Evolutionary conservation across 1,140 invertebrate genomes (phyloP).

Genomic region (Zeugodacus cucurbitae): DNA sequence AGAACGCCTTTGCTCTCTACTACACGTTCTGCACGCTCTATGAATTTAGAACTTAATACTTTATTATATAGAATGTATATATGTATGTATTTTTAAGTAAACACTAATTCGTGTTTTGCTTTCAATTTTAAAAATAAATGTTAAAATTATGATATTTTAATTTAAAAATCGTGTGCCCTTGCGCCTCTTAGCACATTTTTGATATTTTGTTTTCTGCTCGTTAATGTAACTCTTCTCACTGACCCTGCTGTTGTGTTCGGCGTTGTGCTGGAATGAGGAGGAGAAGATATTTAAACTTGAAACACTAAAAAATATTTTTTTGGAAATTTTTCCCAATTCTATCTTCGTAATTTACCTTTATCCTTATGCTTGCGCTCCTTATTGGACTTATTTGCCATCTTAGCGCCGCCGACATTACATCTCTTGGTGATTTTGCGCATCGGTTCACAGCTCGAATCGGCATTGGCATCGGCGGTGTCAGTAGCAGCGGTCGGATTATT

Average conservation of each 20-base stretch:
- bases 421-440: conserved; percentile 75
- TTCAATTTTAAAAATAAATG: conserved; percentile 1
- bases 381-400: conserved; percentile 32
- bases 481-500: not conserved
- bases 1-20: not conserved
- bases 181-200: not conserved
- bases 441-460: conserved; percentile 70
- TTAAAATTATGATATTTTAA: conserved; percentile 2
- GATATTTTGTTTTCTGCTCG: not conserved
- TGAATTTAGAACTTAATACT: not conserved
- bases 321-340: too few species aligned
- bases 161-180: not conserved
- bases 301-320: too few species aligned
- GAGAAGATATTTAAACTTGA: too few species aligned
- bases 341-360: conserved; percentile 50
- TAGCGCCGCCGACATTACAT: conserved; percentile 69
- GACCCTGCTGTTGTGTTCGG: conserved; percentile 9
- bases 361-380: conserved; percentile 63
- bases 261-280: conserved; percentile 37
- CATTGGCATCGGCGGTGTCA: not conserved
- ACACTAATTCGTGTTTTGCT: not conserved
- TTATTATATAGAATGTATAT: not conserved
- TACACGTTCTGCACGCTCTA: not conserved
- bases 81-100: conserved; percentile 14
- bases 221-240: not conserved